Conservation (phyloP, 1,140 invertebrate species). For the Polypedilum vanderplanki region DNA sequence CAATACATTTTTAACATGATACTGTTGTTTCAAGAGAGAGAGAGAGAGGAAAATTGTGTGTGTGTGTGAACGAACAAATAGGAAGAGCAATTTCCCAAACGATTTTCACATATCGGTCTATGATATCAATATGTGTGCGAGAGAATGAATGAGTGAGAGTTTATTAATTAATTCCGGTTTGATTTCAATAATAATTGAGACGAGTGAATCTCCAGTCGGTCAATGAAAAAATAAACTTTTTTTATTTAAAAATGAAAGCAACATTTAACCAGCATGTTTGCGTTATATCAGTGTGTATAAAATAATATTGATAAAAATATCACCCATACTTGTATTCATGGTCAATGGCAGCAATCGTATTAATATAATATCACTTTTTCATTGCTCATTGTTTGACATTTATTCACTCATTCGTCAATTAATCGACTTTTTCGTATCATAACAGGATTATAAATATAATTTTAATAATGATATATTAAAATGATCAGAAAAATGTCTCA, state of each 20-base stretch:
- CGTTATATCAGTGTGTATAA: background rate
- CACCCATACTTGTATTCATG: background rate
- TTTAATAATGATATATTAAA: background rate
- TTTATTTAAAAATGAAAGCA: background rate
- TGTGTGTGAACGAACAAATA: too few relatives aligned
- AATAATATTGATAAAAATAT: too few relatives aligned
- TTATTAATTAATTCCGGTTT: constrained; percentile 19
- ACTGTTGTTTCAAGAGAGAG: too few relatives aligned
- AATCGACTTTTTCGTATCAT: background rate
- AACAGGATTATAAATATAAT: background rate
- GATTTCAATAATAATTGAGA: constrained; percentile 13
- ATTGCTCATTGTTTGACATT: background rate
- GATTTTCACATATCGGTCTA: constrained; percentile 12
- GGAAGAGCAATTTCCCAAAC: background rate
- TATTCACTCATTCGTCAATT: background rate
- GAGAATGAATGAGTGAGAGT: constrained; percentile 5
- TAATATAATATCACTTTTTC: background rate
- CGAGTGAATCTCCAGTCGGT: background rate
- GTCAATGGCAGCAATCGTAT: constrained; percentile 1
- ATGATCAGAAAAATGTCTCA: background rate
- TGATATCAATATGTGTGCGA: background rate
- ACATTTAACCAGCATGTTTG: background rate
- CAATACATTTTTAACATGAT: too few relatives aligned
- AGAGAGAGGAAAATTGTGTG: too few relatives aligned
- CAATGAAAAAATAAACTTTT: background rate